phyloP scores from a whole-genome alignment of 1,140 invertebrate genomes.

The Spodoptera frugiperda region DNA sequence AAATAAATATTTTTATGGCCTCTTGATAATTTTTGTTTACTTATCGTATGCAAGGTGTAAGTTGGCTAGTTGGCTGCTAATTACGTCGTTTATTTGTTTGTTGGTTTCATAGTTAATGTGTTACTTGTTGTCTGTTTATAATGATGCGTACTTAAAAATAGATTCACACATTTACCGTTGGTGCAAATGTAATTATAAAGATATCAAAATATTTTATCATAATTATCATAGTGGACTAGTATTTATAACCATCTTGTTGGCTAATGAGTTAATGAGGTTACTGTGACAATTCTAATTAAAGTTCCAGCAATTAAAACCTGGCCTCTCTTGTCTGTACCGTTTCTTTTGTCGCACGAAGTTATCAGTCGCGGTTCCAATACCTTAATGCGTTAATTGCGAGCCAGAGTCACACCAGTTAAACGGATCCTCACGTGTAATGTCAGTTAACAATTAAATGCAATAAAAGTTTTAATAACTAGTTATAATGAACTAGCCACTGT shows the following conservation, averaged over 20 bases:
- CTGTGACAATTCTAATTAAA: no score
- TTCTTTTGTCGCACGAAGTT: constrained; percentile 18
- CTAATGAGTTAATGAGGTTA: no score
- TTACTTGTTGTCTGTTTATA: no score
- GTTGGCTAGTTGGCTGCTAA: no score
- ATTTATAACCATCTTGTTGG: no score
- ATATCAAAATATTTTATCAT: no score
- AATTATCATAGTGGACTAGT: no score
- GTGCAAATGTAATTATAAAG: no score
- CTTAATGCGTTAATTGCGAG: constrained; percentile 27
- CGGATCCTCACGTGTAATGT: constrained; percentile 13
- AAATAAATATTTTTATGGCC: constrained; percentile 27
- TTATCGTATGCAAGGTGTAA: neutral
- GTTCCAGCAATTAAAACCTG: neutral
- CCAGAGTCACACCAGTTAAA: constrained; percentile 26
- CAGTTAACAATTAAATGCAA: constrained; percentile 1
- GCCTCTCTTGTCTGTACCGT: constrained; percentile 1
- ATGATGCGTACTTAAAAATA: no score
- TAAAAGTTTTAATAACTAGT: neutral
- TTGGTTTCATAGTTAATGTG: no score
- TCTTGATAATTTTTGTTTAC: neutral
- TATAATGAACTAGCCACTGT: neutral
- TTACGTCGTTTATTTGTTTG: neutral
- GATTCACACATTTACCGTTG: no score
- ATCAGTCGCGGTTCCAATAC: constrained; percentile 30